Evolutionary conservation across 2,888 invertebrate species (phyloP).

Genomic region (Amphipyra tragopoginis): DNA sequence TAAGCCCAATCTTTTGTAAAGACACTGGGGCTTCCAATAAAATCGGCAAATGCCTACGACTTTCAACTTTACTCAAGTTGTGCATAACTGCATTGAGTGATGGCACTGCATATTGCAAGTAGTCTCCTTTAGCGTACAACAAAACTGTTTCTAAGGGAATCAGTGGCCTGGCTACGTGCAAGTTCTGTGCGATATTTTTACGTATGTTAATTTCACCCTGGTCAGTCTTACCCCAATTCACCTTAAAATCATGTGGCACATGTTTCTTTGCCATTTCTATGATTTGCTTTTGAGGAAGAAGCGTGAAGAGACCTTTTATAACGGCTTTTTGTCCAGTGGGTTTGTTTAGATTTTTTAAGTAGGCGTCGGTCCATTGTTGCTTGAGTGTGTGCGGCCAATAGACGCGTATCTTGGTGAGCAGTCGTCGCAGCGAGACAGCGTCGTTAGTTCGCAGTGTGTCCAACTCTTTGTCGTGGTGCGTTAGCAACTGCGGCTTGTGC

Average conservation of each 20-base stretch:
- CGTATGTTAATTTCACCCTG: slow-evolving; percentile 65
- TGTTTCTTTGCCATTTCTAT: slow-evolving; percentile 66
- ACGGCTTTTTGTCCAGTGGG: slow-evolving; percentile 64
- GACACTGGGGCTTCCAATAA: slow-evolving; percentile 71
- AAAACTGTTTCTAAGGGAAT: slow-evolving; percentile 67
- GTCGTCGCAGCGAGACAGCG: slow-evolving; percentile 54
- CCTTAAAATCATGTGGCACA: slow-evolving; percentile 69
- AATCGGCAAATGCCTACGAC: slow-evolving; percentile 60
- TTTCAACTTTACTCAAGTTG: slow-evolving; percentile 65
- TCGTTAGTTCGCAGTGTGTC: slow-evolving; percentile 65
- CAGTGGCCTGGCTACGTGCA: slow-evolving; percentile 76
- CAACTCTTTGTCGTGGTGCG: slow-evolving; percentile 61
- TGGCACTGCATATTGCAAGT: slow-evolving; percentile 74
- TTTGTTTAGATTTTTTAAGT: slow-evolving; percentile 62
- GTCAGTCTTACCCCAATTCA: slow-evolving; percentile 73
- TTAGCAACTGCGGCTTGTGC: slow-evolving; percentile 74
- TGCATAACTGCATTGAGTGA: slow-evolving; percentile 73
- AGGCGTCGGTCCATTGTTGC: slow-evolving; percentile 63
- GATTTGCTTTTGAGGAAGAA: slow-evolving; percentile 67
- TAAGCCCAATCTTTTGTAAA: slow-evolving; percentile 73
- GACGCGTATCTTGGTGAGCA: slow-evolving; percentile 73
- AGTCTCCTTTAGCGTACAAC: slow-evolving; percentile 78
- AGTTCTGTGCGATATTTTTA: slow-evolving; percentile 73
- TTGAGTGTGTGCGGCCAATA: slow-evolving; percentile 75
- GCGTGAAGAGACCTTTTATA: slow-evolving; percentile 66